Evolutionary conservation across 2,113 vertebrate species (phyloP), one percentile per base, ranked within the genome.

Genomic region (Megaceryle torquata): DNA sequence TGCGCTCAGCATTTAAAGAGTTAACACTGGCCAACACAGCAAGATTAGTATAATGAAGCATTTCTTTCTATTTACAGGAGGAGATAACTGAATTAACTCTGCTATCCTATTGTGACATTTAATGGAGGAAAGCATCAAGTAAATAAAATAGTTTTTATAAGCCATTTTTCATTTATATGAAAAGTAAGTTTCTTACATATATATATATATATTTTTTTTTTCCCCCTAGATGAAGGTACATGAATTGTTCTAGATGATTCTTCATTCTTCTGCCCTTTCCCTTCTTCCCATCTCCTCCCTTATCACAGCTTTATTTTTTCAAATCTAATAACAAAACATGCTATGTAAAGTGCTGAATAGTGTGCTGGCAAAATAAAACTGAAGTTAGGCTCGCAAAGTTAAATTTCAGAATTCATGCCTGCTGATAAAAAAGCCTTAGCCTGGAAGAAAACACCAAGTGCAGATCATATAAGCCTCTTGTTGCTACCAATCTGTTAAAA

Each of bases 401-500:
- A 90, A 76, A 75, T 83, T 83, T 83, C 14, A 11, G 10, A 89
- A 86, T 70, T 74, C 39, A 48, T 2, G 7, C 43, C 44, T 70
- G 44, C 43, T 91, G 63, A 80, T 53, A 39, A 70, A 88, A 86
- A 86, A 68, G 48, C 39, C 48, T 82, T 93, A 82, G 72, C 35
- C 56, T 81, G 57, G 69, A 88, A 93, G 82, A 94, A 94, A 96
- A 93, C 86, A 90, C 64, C 35, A 68, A 94, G 76, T 48, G 64
- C 48, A 94, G 88, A 93, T 86, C 68, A 1, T 29, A 86, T 91
- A 76, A 79, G 94, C 80, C 67, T 96, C 88, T 96, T 76, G 74
- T 84, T 95, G 33, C 57, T 94, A 79, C 83, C 95, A 97, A 92
- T 92, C 95, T 97, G 95, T 94, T 96, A 88, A 86, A 89, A 94